These are phyloP conservation scores for Eriocheir sinensis DNA, from an alignment of 1,140 invertebrate species.

Conservation along the genomic window DNA sequence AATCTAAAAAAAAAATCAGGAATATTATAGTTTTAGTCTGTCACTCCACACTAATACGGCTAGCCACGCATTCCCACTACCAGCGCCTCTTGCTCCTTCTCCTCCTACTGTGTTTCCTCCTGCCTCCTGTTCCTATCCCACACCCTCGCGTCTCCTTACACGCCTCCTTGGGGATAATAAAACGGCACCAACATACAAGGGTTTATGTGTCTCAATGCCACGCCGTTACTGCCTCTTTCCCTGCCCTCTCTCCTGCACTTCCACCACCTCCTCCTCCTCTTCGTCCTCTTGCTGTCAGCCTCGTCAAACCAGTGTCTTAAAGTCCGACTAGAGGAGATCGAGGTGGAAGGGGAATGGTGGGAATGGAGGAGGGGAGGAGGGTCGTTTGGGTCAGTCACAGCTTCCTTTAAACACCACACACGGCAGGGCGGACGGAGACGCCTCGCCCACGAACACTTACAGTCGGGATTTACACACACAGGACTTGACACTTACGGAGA, in stretches of 20 bases:
- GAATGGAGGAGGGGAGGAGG: background rate
- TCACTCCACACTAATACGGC: no score
- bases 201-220: slow-evolving; percentile 19
- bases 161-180: background rate
- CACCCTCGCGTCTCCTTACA: background rate
- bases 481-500: slow-evolving; percentile 11
- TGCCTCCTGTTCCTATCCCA: background rate
- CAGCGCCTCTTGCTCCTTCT: background rate
- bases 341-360: background rate
- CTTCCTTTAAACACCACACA: background rate
- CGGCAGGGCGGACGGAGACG: background rate
- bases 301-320: background rate
- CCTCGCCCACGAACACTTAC: background rate
- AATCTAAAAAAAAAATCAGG: no score
- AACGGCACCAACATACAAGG: background rate
- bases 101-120: background rate
- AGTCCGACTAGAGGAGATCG: background rate
- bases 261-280: background rate
- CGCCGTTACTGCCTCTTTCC: background rate
- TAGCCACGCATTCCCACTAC: no score
- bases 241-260: background rate
- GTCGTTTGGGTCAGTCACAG: background rate
- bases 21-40: no score
- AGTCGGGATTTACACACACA: background rate
- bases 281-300: background rate